Percentiles rank a stretch among this genome's conserved stretches.
Evolutionary conservation across 2,888 invertebrate species (phyloP).

Genomic region (Linnaemya vulpina): DNA sequence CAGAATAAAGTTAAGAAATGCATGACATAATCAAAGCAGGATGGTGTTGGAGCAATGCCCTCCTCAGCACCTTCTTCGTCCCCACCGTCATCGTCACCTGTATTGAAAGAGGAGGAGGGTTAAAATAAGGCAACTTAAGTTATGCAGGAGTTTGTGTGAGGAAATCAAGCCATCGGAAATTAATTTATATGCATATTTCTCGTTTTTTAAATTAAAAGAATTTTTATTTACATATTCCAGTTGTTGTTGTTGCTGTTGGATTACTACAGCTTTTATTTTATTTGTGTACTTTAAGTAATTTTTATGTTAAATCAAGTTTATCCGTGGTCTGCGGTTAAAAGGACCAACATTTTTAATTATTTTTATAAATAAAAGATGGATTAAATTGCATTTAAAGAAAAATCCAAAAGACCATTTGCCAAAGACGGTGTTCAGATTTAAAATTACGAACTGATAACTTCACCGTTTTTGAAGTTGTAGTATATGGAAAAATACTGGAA

Average conservation of each 20-base stretch:
- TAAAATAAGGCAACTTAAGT: not conserved
- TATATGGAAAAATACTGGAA: no score
- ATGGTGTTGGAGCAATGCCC: slow-evolving; percentile 87
- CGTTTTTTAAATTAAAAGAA: slow-evolving; percentile 2
- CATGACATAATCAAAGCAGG: slow-evolving; percentile 96
- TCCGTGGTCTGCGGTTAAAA: not conserved
- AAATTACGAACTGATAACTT: no score
- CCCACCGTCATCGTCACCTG: slow-evolving; percentile 83
- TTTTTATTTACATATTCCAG: slow-evolving; percentile 25
- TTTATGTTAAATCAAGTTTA: not conserved
- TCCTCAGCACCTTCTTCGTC: slow-evolving; percentile 85
- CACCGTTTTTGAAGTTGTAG: no score
- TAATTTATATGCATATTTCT: slow-evolving; percentile 33
- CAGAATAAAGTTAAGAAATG: slow-evolving; percentile 98
- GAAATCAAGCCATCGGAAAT: slow-evolving; percentile 4
- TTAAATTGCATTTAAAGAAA: no score
- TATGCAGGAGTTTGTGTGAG: not conserved
- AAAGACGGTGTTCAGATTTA: no score
- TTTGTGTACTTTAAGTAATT: not conserved
- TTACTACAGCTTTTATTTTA: not conserved
- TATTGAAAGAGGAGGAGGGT: slow-evolving; percentile 32
- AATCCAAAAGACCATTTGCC: no score
- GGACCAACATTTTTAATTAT: not conserved
- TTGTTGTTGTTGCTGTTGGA: not conserved
- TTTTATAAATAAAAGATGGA: no score